Base-by-base conservation (phyloP, 1,140 invertebrate genomes). In the Lordiphosa collinella region DNA sequence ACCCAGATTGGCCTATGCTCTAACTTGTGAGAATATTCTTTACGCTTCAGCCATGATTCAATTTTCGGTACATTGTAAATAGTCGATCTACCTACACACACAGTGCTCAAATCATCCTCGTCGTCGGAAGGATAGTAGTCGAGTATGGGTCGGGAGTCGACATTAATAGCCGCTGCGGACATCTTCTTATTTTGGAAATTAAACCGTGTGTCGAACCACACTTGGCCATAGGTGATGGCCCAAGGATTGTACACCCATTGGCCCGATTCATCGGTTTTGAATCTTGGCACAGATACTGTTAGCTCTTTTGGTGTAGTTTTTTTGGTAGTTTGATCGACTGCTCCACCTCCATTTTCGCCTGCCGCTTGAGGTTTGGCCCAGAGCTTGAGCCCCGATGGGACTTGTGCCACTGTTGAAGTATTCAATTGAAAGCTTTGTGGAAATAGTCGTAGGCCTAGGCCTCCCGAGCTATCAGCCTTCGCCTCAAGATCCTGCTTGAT, bases 131-230 rank as follows among this genome's bases (percentile, higher is more conserved):
- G 63, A 56, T 56, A 62, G 7, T 52, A 67, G 0, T 25, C 7
- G 4, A n/a, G 22, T 0, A n/a, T 1, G 0, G 52, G 12, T 10
- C 29, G 14, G 0, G 51, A 51, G 5, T 62, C 47, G 1, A 56
- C 1, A 0, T 7, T 4, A 0, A 37, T 32, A 7, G 9, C 22
- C 0, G 52, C 8, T 4, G 43, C 38, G 8, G 60, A 50, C 3
- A 25, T 11, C 12, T 16, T 29, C n/a, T 1, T 1, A 11, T 7
- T 1, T 8, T 1, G 0, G 12, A 38, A 36, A 40, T 57, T 38
- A 11, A 54, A 68, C 1, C 54, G 60, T 0, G 54, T 51, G 10
- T 68, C 65, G 5, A 25, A 31, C 22, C 52, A 56, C 0, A 62
- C 0, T 5, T 52, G 11, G 9, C 52, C 47, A 14, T 36, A 51